These are phyloP conservation scores for Grapholita molesta DNA, from an alignment of 1,140 invertebrate genomes.

Conservation along the genomic window DNA sequence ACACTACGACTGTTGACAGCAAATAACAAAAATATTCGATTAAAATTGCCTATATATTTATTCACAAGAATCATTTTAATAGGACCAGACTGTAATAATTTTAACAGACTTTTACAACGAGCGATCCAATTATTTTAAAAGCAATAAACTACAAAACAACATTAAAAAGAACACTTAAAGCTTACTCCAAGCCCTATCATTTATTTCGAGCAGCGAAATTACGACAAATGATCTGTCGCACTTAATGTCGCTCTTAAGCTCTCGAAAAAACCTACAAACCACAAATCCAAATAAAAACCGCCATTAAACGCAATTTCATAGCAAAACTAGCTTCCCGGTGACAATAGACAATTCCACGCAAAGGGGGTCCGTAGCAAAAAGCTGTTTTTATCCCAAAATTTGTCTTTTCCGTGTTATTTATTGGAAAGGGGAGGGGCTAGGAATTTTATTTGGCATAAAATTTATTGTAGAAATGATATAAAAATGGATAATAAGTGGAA, in stretches of 20 bases:
- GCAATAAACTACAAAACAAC: neutral
- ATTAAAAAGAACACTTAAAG: neutral
- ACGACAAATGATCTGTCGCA: constrained; percentile 18
- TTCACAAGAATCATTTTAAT: too few relatives aligned
- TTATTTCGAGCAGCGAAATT: neutral
- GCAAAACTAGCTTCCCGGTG: constrained; percentile 29
- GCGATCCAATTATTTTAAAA: neutral
- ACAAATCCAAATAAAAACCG: constrained; percentile 32
- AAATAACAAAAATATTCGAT: too few relatives aligned
- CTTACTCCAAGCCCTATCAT: neutral
- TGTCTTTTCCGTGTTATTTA: constrained; percentile 49
- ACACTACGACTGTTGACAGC: too few relatives aligned
- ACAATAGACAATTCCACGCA: constrained; percentile 40
- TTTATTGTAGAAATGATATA: constrained; percentile 56
- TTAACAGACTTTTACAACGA: neutral
- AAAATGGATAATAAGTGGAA: constrained; percentile 65
- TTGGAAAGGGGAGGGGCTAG: constrained; percentile 44
- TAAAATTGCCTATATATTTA: too few relatives aligned
- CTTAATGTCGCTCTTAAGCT: constrained; percentile 22
- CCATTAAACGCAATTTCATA: constrained; percentile 39
- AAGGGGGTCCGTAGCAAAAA: constrained; percentile 29
- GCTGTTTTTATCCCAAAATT: constrained; percentile 38
- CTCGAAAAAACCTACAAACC: constrained; percentile 27
- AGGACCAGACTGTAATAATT: too few relatives aligned
- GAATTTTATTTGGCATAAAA: constrained; percentile 68